These are phyloP conservation scores for Epicampocera succincta DNA, from an alignment of 2,888 invertebrate species.

Conservation along the genomic window DNA sequence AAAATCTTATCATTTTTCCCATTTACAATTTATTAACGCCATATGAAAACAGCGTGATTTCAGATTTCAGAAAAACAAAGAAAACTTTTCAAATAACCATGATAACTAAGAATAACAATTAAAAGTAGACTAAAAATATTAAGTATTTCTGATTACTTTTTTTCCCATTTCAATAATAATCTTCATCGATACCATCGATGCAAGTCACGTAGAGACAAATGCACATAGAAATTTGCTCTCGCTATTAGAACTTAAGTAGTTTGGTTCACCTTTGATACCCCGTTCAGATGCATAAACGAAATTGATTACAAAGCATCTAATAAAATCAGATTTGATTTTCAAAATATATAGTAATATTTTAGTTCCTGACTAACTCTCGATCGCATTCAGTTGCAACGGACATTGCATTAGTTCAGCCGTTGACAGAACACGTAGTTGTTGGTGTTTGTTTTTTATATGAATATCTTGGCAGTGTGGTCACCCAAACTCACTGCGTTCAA, in stretches of 20 bases:
- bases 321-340: conserved; percentile 41
- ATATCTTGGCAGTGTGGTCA: background rate
- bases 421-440: background rate
- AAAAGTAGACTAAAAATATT: conserved; percentile 20
- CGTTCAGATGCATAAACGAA: conserved; percentile 27
- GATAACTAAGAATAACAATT: conserved; percentile 32
- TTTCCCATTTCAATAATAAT: conserved; percentile 17
- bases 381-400: conserved; percentile 43
- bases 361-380: conserved; percentile 60
- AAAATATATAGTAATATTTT: conserved; percentile 38
- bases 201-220: background rate
- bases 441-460: background rate
- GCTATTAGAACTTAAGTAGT: conserved; percentile 29
- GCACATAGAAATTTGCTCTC: conserved; percentile 22
- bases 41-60: conserved; percentile 75
- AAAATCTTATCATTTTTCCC: conserved; percentile 57
- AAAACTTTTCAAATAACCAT: conserved; percentile 47
- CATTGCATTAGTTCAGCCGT: background rate
- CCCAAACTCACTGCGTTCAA: background rate
- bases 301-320: conserved; percentile 32
- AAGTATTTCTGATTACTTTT: conserved; percentile 5
- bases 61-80: conserved; percentile 62
- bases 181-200: conserved; percentile 27
- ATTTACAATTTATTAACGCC: conserved; percentile 43
- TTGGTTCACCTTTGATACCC: conserved; percentile 49